Conservation (phyloP, 2,797 vertebrate species). For the Oophaga sylvatica region DNA sequence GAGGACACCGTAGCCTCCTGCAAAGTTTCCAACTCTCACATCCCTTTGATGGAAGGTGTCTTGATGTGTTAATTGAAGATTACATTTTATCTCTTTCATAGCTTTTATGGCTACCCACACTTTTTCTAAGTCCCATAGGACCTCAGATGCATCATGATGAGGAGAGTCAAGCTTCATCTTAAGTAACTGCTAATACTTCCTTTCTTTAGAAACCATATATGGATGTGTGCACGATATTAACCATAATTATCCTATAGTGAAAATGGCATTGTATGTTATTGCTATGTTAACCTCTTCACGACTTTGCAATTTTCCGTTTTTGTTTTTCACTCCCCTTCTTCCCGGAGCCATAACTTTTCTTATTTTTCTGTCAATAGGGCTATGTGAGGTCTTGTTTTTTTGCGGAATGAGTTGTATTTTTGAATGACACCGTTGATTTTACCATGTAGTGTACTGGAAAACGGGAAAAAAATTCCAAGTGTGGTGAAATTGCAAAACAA, state of each 20-base stretch:
- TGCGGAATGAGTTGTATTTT: no score
- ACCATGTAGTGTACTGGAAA: no score
- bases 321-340: no score
- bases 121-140: slow-evolving; percentile 42
- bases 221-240: background rate
- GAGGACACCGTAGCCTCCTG: slow-evolving; percentile 20
- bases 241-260: background rate
- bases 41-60: slow-evolving; percentile 51
- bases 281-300: background rate
- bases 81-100: slow-evolving; percentile 41
- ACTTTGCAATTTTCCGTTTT: no score
- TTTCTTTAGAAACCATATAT: slow-evolving; percentile 4
- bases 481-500: no score
- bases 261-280: no score
- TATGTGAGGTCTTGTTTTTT: no score
- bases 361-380: no score
- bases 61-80: slow-evolving; percentile 50
- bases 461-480: no score
- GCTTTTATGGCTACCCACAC: slow-evolving; percentile 46
- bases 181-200: slow-evolving; percentile 34
- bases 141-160: slow-evolving; percentile 24
- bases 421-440: no score
- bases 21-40: slow-evolving; percentile 43
- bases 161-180: slow-evolving; percentile 12
- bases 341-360: no score